Percentiles rank a stretch among this genome's conserved stretches.
These are phyloP conservation scores for Calosoma granatense DNA, from an alignment of 1,140 invertebrate species.

Conservation along the genomic window DNA sequence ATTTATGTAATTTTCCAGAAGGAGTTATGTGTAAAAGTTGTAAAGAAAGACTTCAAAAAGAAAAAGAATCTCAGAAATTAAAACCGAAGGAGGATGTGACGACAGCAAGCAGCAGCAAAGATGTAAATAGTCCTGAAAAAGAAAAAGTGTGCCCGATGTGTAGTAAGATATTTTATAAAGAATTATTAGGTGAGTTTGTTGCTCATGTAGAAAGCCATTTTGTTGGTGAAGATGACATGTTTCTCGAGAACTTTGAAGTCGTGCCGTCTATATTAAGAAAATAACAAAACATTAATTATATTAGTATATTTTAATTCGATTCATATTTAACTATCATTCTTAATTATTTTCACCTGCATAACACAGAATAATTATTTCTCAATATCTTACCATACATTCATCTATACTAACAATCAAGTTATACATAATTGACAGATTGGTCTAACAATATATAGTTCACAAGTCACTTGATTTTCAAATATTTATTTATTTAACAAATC, in stretches of 20 bases:
- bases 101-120: slow-evolving; percentile 25
- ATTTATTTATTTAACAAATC: too few species aligned
- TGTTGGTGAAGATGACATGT: slow-evolving; percentile 30
- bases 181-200: slow-evolving; percentile 38
- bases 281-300: too few species aligned
- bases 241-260: slow-evolving; percentile 35
- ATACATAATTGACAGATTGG: too few species aligned
- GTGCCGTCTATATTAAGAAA: slow-evolving; percentile 13
- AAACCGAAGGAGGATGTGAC: slow-evolving; percentile 18
- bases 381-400: too few species aligned
- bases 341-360: too few species aligned
- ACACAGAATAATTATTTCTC: too few species aligned
- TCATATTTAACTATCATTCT: too few species aligned
- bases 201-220: slow-evolving; percentile 46
- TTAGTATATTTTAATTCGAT: too few species aligned
- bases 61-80: slow-evolving; percentile 17
- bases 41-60: slow-evolving; percentile 19
- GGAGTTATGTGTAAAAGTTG: slow-evolving; percentile 19
- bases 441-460: too few species aligned
- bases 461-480: too few species aligned
- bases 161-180: slow-evolving; percentile 36
- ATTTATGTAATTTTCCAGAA: slow-evolving; percentile 6
- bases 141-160: slow-evolving; percentile 46
- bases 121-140: slow-evolving; percentile 19
- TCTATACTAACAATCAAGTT: too few species aligned